Conservation (phyloP, 2,113 vertebrate species). For the Silurus glanis region DNA sequence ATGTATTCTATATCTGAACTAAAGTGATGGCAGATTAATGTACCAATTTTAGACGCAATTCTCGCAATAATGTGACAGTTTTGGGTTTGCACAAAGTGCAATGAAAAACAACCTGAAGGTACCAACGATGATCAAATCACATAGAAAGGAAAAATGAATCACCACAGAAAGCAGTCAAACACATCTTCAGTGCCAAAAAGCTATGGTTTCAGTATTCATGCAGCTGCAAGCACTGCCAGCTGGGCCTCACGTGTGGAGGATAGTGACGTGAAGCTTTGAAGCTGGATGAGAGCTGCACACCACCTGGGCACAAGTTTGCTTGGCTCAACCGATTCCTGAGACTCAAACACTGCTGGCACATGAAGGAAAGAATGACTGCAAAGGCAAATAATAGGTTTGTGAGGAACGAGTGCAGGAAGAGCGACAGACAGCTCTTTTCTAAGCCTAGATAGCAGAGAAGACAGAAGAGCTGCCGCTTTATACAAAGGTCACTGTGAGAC, state of each 20-base stretch:
- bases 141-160: slow-evolving; percentile 31
- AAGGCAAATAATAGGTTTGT: slow-evolving; percentile 3
- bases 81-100: slow-evolving; percentile 18
- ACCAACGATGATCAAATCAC: slow-evolving; percentile 32
- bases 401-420: not conserved
- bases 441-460: slow-evolving; percentile 6
- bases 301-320: slow-evolving; percentile 50
- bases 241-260: slow-evolving; percentile 34
- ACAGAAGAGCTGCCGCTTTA: slow-evolving; percentile 1
- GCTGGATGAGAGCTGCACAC: slow-evolving; percentile 38
- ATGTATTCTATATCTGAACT: slow-evolving; percentile 21
- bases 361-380: not conserved
- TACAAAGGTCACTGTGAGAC: slow-evolving; percentile 12
- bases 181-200: slow-evolving; percentile 42
- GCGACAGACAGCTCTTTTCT: slow-evolving; percentile 16
- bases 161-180: slow-evolving; percentile 36
- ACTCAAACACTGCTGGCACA: slow-evolving; percentile 40
- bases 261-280: slow-evolving; percentile 14
- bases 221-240: slow-evolving; percentile 50
- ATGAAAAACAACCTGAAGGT: slow-evolving; percentile 41
- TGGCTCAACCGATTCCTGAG: slow-evolving; percentile 18
- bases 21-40: slow-evolving; percentile 4
- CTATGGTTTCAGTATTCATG: slow-evolving; percentile 32
- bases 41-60: slow-evolving; percentile 10
- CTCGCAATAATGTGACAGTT: not conserved